A percentile compares a stretch with the other conserved stretches of the same genome.
Conservation (phyloP, 2,888 invertebrate species). For the Amaurobius ferox region DNA sequence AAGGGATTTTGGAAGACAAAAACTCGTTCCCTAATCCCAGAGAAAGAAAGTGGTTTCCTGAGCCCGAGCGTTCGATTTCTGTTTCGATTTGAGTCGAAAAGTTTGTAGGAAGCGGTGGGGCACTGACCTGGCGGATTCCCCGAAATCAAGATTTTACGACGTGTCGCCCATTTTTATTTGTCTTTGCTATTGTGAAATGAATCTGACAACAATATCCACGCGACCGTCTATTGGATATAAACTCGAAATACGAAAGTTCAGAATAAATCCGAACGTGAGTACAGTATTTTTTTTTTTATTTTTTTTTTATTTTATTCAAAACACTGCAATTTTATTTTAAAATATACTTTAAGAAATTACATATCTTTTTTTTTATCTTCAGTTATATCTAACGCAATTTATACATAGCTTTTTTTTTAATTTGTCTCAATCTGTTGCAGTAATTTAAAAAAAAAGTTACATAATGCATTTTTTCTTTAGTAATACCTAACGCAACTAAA, state of each 20-base stretch:
- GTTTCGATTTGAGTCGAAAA: neutral
- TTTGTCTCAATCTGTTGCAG: too few species aligned
- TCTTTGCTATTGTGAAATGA: neutral
- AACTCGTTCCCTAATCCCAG: constrained; percentile 5
- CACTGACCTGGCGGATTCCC: constrained; percentile 6
- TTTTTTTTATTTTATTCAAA: too few species aligned
- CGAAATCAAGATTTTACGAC: neutral
- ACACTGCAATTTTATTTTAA: too few species aligned
- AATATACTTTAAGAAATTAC: too few species aligned
- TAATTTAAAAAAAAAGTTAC: too few species aligned
- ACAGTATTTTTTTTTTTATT: neutral
- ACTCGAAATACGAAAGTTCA: neutral
- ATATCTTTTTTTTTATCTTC: too few species aligned
- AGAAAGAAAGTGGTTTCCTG: constrained; percentile 6
- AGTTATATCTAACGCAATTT: too few species aligned
- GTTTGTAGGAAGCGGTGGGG: neutral
- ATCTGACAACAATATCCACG: neutral
- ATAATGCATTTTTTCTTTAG: too few species aligned
- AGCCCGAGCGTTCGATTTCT: neutral
- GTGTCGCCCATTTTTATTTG: neutral
- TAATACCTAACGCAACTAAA: too few species aligned
- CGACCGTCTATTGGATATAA: neutral
- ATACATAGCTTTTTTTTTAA: too few species aligned
- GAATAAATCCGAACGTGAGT: neutral
- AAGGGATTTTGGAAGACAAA: neutral